Percentiles rank a stretch among this genome's conserved stretches.
phyloP scores from a whole-genome alignment of 1,140 invertebrate species.

The Drosophila takahashii region DNA sequence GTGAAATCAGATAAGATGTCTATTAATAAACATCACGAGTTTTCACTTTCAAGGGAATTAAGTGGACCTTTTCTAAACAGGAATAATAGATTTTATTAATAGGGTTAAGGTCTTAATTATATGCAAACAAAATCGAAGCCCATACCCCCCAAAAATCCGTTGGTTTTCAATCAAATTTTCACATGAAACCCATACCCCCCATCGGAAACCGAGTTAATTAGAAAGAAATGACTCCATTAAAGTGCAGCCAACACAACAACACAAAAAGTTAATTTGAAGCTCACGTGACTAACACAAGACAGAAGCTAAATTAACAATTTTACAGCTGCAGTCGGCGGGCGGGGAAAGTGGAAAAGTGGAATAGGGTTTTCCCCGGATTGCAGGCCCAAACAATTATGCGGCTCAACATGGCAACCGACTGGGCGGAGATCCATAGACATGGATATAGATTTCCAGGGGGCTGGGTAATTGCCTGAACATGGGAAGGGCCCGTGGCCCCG shows the following conservation, averaged over 20 bases:
- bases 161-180: slow-evolving; percentile 33
- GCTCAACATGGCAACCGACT: slow-evolving; percentile 67
- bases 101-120: not conserved
- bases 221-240: slow-evolving; percentile 21
- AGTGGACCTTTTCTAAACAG: no score
- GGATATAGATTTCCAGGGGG: slow-evolving; percentile 19
- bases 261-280: slow-evolving; percentile 64
- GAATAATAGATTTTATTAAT: no score
- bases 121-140: not conserved
- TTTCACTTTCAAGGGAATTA: not conserved
- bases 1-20: slow-evolving; percentile 16
- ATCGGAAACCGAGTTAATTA: slow-evolving; percentile 33
- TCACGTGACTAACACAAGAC: slow-evolving; percentile 77
- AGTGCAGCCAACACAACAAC: slow-evolving; percentile 30
- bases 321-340: slow-evolving; percentile 53
- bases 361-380: slow-evolving; percentile 43
- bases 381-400: slow-evolving; percentile 71
- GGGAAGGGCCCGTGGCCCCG: slow-evolving; percentile 37
- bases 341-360: slow-evolving; percentile 33
- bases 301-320: slow-evolving; percentile 80
- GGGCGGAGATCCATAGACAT: slow-evolving; percentile 21
- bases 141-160: not conserved
- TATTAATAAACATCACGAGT: not conserved
- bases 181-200: slow-evolving; percentile 15
- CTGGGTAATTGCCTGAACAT: slow-evolving; percentile 41